Evolutionary conservation across 1,140 invertebrate genomes (phyloP).

Genomic region (Ganaspis sp.): DNA sequence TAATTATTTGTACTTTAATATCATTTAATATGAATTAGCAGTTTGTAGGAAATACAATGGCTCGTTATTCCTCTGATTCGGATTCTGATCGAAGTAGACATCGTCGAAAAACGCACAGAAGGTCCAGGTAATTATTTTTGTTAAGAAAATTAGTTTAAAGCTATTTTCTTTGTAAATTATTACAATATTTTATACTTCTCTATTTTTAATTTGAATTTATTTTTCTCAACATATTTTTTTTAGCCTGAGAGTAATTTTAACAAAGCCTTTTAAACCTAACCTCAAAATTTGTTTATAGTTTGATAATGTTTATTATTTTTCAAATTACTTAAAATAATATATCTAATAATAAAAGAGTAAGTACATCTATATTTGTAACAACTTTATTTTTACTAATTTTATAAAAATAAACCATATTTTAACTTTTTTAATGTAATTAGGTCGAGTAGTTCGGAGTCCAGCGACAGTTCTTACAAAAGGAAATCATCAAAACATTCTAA

Average conservation of each 20-base stretch:
- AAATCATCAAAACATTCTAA: constrained; percentile 67
- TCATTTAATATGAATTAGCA: background rate
- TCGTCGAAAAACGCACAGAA: constrained; percentile 65
- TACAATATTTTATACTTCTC: constrained; percentile 3
- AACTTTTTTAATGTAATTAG: constrained; percentile 52
- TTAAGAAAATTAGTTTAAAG: constrained; percentile 24
- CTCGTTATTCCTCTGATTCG: constrained; percentile 71
- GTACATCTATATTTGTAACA: too few species aligned
- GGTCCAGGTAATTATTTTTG: constrained; percentile 64
- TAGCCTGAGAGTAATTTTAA: too few species aligned
- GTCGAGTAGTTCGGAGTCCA: constrained; percentile 69
- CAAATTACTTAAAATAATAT: too few species aligned
- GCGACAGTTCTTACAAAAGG: constrained; percentile 67
- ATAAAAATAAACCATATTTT: constrained; percentile 7
- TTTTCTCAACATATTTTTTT: constrained; percentile 1
- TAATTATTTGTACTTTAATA: background rate
- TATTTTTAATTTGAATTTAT: constrained; percentile 29
- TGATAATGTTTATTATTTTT: too few species aligned
- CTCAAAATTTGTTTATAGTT: background rate
- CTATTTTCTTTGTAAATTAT: constrained; percentile 26
- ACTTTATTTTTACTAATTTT: too few species aligned
- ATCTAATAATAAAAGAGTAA: too few species aligned
- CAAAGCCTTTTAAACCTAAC: background rate
- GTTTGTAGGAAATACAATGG: constrained; percentile 54
- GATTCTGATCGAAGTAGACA: constrained; percentile 69